A percentile compares a stretch with the other conserved stretches of the same genome.
Conservation (phyloP, 2,888 invertebrate species). For the Lithophane socia region DNA sequence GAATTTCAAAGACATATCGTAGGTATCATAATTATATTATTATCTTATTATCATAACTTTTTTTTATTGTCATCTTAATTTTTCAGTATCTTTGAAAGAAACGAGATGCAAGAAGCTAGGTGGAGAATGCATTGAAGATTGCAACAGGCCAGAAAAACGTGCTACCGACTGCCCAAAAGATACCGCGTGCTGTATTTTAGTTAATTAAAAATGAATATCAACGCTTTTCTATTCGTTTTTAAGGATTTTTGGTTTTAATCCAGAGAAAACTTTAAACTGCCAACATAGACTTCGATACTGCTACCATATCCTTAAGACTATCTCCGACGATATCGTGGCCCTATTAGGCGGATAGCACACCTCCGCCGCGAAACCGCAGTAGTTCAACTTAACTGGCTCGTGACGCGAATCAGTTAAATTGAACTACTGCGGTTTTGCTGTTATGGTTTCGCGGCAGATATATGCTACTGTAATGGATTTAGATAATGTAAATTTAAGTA, state of each 20-base stretch:
- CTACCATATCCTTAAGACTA: background rate
- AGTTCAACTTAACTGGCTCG: too few species aligned
- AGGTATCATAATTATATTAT: background rate
- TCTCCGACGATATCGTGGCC: background rate
- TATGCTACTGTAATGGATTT: background rate
- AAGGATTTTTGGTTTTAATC: background rate
- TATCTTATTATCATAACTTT: background rate
- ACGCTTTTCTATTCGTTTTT: background rate
- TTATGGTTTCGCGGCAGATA: too few species aligned
- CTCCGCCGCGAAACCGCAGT: too few species aligned
- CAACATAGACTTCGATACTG: background rate
- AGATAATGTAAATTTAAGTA: background rate
- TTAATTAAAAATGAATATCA: slow-evolving; percentile 3
- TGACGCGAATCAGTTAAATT: too few species aligned
- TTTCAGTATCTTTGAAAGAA: slow-evolving; percentile 79
- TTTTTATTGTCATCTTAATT: background rate
- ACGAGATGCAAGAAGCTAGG: slow-evolving; percentile 75
- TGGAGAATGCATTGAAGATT: slow-evolving; percentile 55
- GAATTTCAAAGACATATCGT: background rate
- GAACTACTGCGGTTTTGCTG: too few species aligned
- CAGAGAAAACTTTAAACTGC: background rate
- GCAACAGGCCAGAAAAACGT: slow-evolving; percentile 37
- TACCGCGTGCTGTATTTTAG: slow-evolving; percentile 71
- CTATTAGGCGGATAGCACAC: background rate
- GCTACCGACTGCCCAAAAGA: slow-evolving; percentile 68